A percentile compares a stretch with the other conserved stretches of the same genome.
Conservation (phyloP, 2,888 invertebrate species). For the Nesidiocoris tenuis region DNA sequence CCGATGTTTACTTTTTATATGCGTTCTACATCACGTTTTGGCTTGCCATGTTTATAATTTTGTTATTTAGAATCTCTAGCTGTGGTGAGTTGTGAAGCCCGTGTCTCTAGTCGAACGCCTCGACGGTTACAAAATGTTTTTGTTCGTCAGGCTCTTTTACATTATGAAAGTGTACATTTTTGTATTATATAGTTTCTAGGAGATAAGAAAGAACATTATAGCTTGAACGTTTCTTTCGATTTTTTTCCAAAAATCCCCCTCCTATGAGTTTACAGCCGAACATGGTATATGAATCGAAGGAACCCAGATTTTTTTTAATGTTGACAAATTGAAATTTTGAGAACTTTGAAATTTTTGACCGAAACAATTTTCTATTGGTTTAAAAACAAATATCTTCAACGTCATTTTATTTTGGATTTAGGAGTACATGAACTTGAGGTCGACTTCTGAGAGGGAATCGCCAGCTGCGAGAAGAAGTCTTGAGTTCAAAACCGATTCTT, state of each 20-base stretch:
- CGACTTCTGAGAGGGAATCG: conserved; percentile 31
- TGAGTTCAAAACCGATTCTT: conserved; percentile 32
- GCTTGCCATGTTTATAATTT: conserved; percentile 45
- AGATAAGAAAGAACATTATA: conserved; percentile 54
- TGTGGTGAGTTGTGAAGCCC: conserved; percentile 44
- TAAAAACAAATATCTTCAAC: no score
- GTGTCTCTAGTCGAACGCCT: conserved; percentile 46
- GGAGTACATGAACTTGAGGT: conserved; percentile 20
- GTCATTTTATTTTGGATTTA: no score
- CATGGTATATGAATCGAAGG: no score
- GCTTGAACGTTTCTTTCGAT: conserved; percentile 31
- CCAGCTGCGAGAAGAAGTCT: conserved; percentile 27
- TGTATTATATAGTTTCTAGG: conserved; percentile 65
- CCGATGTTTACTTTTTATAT: conserved; percentile 21
- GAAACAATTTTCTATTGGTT: no score
- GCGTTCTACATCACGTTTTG: conserved; percentile 44
- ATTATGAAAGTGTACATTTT: conserved; percentile 52
- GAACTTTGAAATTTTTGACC: no score
- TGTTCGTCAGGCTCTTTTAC: conserved; percentile 28
- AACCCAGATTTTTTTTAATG: no score
- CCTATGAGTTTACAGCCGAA: no score
- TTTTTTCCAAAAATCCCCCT: no score
- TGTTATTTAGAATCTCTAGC: conserved; percentile 48
- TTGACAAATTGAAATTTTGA: no score
- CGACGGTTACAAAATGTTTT: conserved; percentile 27